Conservation (phyloP, 2,113 vertebrate genomes). For the Cyanistes caeruleus region DNA sequence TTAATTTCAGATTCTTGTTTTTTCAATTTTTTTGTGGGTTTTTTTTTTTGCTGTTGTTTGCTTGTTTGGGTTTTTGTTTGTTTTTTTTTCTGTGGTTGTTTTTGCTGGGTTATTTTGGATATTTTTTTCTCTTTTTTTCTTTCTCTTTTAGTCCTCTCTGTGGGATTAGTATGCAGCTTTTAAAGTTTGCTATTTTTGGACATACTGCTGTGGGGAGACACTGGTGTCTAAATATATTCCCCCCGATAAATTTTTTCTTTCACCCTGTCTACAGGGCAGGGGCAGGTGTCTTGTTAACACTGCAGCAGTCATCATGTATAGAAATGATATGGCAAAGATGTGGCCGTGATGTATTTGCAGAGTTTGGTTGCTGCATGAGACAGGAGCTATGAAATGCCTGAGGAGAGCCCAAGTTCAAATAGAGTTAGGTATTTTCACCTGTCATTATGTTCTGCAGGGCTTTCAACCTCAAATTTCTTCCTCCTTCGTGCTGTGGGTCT, state of each 20-base stretch:
- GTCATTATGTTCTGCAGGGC: background rate
- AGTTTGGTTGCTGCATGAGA: background rate
- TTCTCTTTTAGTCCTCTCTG: background rate
- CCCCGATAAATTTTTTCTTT: background rate
- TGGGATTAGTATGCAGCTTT: background rate
- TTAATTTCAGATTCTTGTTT: background rate
- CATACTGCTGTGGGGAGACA: background rate
- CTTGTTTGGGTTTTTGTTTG: background rate
- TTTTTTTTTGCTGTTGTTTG: background rate
- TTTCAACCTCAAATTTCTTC: background rate
- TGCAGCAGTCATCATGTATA: rapidly evolving
- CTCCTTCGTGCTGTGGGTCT: background rate
- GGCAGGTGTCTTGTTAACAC: background rate
- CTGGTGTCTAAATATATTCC: background rate
- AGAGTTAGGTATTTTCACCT: background rate
- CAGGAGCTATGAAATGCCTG: background rate
- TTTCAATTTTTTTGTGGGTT: background rate
- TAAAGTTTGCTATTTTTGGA: background rate
- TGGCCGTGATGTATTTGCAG: background rate
- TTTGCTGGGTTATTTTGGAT: background rate
- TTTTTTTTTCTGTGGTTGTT: background rate
- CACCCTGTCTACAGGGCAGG: rapidly evolving
- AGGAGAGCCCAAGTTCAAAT: background rate
- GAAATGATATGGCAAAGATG: rapidly evolving
- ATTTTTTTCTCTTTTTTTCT: background rate